phyloP scores from a whole-genome alignment of 2,888 invertebrate species.

The Melinaea menophilus region DNA sequence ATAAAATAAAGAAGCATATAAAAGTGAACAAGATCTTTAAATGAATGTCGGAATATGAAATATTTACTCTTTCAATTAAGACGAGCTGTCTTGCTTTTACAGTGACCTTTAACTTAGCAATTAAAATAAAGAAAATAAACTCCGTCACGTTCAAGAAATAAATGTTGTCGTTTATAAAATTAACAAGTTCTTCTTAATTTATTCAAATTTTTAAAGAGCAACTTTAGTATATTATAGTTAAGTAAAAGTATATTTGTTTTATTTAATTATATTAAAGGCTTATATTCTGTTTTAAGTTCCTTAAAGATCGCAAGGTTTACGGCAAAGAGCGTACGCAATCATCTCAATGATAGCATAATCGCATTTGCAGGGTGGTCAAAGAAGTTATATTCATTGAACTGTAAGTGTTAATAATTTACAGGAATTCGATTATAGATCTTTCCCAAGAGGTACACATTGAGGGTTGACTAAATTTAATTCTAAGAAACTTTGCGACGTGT shows the following conservation, averaged over 20 bases:
- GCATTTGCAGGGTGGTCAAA: background rate
- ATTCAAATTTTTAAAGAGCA: too few species aligned
- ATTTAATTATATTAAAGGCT: too few species aligned
- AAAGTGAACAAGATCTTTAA: slow-evolving; percentile 25
- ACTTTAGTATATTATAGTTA: too few species aligned
- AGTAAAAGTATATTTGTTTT: too few species aligned
- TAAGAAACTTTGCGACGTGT: background rate
- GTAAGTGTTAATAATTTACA: slow-evolving; percentile 7
- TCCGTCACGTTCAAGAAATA: slow-evolving; percentile 21
- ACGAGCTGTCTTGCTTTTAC: slow-evolving; percentile 37
- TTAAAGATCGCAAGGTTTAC: background rate
- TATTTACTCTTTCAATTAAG: slow-evolving; percentile 48
- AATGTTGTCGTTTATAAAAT: background rate
- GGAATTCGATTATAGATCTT: background rate
- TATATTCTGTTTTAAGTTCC: background rate
- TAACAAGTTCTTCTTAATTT: too few species aligned
- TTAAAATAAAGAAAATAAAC: slow-evolving; percentile 46
- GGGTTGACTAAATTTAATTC: background rate
- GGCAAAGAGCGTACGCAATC: background rate
- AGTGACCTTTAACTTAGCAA: slow-evolving; percentile 23
- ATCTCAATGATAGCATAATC: background rate
- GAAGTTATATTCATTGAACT: slow-evolving; percentile 7
- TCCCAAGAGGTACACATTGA: background rate
- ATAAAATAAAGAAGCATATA: too few species aligned
- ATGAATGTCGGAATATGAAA: slow-evolving; percentile 47